Conservation (phyloP, 2,797 vertebrate species). For the Poecilia velifera region DNA sequence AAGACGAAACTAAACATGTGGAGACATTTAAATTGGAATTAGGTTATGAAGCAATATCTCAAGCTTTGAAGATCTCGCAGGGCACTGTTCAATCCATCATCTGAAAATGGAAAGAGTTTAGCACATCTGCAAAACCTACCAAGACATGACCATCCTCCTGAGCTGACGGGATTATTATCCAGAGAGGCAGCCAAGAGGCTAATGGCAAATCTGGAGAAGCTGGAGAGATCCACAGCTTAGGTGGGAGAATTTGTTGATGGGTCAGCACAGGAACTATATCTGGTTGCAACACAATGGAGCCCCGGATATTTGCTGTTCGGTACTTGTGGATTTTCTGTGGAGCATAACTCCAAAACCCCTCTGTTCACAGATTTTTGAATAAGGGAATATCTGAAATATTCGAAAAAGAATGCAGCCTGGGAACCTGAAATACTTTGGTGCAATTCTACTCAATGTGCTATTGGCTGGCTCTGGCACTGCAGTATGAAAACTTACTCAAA, state of each 20-base stretch:
- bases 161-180: background rate
- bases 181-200: background rate
- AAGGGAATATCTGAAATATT: too few species aligned
- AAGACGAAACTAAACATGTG: background rate
- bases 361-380: too few species aligned
- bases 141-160: background rate
- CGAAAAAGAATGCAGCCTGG: background rate
- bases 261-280: background rate
- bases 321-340: too few species aligned
- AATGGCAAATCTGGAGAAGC: background rate
- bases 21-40: background rate
- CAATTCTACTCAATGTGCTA: background rate
- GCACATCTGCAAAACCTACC: background rate
- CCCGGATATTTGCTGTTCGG: background rate
- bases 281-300: background rate
- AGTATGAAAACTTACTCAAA: background rate
- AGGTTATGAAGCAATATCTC: background rate
- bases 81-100: background rate
- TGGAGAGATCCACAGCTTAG: background rate
- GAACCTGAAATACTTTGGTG: background rate
- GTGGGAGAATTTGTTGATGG: background rate
- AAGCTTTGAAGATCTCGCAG: background rate
- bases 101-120: background rate
- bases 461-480: background rate
- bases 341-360: too few species aligned